Evolutionary conservation across 2,797 vertebrate species (phyloP).

Genomic region (Macropus fuliginosus): DNA sequence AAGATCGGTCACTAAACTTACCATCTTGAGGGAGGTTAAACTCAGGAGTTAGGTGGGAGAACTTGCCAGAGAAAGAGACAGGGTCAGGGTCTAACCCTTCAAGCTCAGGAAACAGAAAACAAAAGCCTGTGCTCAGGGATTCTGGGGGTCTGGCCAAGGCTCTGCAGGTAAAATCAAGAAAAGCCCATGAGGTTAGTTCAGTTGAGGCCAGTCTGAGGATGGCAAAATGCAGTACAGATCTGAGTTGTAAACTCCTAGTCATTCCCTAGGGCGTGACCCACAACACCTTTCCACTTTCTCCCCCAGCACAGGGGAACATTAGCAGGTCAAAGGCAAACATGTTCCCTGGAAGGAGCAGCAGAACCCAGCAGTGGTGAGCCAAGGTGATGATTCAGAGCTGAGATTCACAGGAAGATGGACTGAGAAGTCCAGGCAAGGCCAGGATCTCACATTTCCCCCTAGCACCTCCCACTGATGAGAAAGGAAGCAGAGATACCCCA

Average conservation of each 20-base stretch:
- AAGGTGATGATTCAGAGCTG: background rate
- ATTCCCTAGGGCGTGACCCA: background rate
- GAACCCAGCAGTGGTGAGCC: background rate
- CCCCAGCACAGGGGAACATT: background rate
- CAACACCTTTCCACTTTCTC: background rate
- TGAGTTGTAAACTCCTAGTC: background rate
- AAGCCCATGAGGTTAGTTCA: background rate
- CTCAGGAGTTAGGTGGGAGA: background rate
- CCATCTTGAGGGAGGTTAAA: background rate
- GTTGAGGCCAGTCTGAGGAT: background rate
- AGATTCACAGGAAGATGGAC: background rate
- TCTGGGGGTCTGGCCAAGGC: background rate
- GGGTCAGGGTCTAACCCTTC: background rate
- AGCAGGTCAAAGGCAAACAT: background rate
- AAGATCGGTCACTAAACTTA: background rate
- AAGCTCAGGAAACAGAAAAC: background rate
- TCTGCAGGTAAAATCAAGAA: background rate
- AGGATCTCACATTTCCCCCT: background rate
- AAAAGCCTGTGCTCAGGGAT: background rate
- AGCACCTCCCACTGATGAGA: background rate
- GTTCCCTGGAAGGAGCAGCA: background rate
- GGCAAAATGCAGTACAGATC: background rate
- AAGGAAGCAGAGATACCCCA: background rate
- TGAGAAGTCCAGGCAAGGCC: background rate
- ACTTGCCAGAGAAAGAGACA: background rate